Conservation (phyloP, 2,113 vertebrate species). For the Bolborhynchus lineola region DNA sequence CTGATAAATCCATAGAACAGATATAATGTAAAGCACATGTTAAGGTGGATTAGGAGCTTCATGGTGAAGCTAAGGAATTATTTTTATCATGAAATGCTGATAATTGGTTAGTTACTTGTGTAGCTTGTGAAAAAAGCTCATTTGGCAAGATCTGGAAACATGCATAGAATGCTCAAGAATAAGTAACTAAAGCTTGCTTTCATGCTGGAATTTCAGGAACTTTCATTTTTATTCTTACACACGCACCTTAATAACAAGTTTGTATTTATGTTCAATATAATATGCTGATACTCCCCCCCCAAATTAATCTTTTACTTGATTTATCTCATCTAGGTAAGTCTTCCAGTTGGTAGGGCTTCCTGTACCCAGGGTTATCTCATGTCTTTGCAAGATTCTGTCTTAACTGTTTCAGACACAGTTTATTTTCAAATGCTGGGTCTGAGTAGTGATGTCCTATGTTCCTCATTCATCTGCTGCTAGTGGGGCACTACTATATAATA, state of each 20-base stretch:
- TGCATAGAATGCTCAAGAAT: background rate
- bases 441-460: background rate
- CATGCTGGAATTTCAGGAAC: background rate
- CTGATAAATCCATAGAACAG: background rate
- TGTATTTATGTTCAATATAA: background rate
- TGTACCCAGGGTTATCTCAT: background rate
- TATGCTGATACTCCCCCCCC: fast-evolving
- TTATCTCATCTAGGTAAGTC: background rate
- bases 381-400: background rate
- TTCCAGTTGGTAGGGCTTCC: background rate
- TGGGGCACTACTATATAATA: background rate
- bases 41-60: background rate
- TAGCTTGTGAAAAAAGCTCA: background rate
- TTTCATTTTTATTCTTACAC: background rate
- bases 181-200: background rate
- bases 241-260: background rate
- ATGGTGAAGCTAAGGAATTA: background rate
- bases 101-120: background rate
- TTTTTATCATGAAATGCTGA: background rate
- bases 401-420: background rate
- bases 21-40: background rate
- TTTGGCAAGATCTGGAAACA: background rate
- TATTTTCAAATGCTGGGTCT: background rate
- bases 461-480: background rate
- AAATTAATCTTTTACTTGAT: background rate